Percentiles rank a stretch among this genome's conserved stretches.
These are phyloP conservation scores for Chiroxiphia lanceolata DNA, from an alignment of 2,797 vertebrate species.

Conservation along the genomic window DNA sequence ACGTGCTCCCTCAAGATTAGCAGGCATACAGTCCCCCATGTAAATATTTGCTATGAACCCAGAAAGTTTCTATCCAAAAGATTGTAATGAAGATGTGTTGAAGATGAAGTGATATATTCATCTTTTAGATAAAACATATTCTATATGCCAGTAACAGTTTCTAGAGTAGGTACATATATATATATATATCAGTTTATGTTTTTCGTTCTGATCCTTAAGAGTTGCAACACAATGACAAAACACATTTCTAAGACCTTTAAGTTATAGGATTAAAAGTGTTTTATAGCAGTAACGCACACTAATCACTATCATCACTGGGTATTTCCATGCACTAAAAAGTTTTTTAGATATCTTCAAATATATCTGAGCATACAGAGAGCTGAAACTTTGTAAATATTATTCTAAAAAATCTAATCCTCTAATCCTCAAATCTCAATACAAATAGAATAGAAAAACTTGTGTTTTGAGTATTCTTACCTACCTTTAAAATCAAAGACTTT, in stretches of 20 bases:
- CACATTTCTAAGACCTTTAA: neutral
- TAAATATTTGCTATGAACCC: neutral
- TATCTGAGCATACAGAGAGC: neutral
- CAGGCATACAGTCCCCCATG: neutral
- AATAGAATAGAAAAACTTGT: neutral
- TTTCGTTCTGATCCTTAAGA: neutral
- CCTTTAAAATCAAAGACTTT: neutral
- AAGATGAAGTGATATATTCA: neutral
- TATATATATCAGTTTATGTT: neutral
- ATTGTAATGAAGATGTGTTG: neutral
- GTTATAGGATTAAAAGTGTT: neutral
- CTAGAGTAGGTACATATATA: neutral
- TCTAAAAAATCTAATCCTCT: neutral
- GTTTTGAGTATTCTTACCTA: neutral
- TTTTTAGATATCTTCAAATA: neutral
- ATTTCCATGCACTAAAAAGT: neutral
- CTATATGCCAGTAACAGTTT: neutral
- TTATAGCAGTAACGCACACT: neutral
- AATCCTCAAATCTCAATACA: neutral
- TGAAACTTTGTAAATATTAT: neutral
- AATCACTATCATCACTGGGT: neutral
- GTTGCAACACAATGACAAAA: neutral
- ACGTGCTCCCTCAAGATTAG: neutral
- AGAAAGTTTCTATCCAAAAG: neutral
- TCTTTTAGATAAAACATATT: neutral